Base-by-base conservation (phyloP, 2,113 vertebrate genomes). In the Rousettus leschenaultii region DNA sequence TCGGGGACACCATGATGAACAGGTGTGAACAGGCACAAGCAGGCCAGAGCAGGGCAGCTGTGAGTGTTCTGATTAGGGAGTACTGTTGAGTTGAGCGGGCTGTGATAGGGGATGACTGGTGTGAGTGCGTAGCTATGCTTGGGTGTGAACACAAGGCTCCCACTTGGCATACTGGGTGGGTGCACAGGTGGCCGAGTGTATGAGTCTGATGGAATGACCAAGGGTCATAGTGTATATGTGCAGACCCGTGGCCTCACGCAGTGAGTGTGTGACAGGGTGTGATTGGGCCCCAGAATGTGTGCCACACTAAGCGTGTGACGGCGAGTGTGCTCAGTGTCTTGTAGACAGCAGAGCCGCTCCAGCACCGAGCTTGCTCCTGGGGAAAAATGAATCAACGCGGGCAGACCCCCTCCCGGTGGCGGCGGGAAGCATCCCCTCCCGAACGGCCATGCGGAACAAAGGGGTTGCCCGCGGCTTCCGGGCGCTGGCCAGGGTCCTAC, bases 401-500 rank as follows among this genome's bases (percentile, higher is more conserved):
- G 73, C 15, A 24, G 88, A 85, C 95, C 88, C 86, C 92, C 86
- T 77, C 70, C 78, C 70, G 53, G 84, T 70, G 10, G 84, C 94
- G 94, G 94, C 97, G 96, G 97, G 97, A 96, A 96, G 93, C 84
- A 59, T 71, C 95, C 95, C 92, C 94, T 92, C 77, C 86, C 71
- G 65, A 61, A 22, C 57, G 1, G 53, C 84, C 57, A 10, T 35
- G 79, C 66, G 2, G 93, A 98, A 97, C 97, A 98, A 98, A 97
- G 97, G 95, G 51, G 74, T 66, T 19, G 28, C 63, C 28, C 9
- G 68, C 13, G 0, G 66, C 26, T 28, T 61, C 61, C 40, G 92
- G 43, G 6, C 24, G 12, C 24, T 77, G 57, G 70, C 59, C 45
- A 26, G 3, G n/a, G 79, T 71, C n/a, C 74, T 68, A 19, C 12